phyloP scores from a whole-genome alignment of 2,888 invertebrate genomes.

The Drosophila paucipuncta region DNA sequence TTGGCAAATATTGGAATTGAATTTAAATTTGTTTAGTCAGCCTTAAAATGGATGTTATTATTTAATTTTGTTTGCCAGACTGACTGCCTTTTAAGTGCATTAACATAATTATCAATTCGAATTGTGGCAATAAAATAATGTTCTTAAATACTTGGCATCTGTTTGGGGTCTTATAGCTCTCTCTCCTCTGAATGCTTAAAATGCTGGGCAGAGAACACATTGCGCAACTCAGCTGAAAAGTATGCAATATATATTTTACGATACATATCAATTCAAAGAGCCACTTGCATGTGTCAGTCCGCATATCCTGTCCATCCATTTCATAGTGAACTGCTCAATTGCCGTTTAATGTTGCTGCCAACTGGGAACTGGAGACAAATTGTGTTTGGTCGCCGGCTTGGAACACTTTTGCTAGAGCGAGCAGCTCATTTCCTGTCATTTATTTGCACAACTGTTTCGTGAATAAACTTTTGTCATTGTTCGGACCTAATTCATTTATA shows the following conservation, averaged over 20 bases:
- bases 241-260: slow-evolving; percentile 66
- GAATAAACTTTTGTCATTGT: slow-evolving; percentile 6
- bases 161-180: neutral
- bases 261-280: slow-evolving; percentile 25
- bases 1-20: slow-evolving; percentile 21
- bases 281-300: slow-evolving; percentile 9
- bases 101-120: slow-evolving; percentile 8
- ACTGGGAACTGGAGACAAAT: slow-evolving; percentile 16
- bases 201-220: neutral
- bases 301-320: slow-evolving; percentile 5
- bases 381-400: slow-evolving; percentile 9
- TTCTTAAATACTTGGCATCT: neutral
- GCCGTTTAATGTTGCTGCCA: slow-evolving; percentile 29
- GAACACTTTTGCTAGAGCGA: neutral
- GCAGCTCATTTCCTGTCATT: slow-evolving; percentile 43
- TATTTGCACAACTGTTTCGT: slow-evolving; percentile 45
- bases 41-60: slow-evolving; percentile 1
- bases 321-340: slow-evolving; percentile 31
- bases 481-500: slow-evolving; percentile 10
- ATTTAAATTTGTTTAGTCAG: slow-evolving; percentile 9
- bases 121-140: neutral
- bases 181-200: neutral
- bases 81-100: slow-evolving; percentile 2
- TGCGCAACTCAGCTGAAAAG: slow-evolving; percentile 50
- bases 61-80: neutral